phyloP scores from a whole-genome alignment of 1,140 invertebrate species.

The Schlechtendalia chinensis region DNA sequence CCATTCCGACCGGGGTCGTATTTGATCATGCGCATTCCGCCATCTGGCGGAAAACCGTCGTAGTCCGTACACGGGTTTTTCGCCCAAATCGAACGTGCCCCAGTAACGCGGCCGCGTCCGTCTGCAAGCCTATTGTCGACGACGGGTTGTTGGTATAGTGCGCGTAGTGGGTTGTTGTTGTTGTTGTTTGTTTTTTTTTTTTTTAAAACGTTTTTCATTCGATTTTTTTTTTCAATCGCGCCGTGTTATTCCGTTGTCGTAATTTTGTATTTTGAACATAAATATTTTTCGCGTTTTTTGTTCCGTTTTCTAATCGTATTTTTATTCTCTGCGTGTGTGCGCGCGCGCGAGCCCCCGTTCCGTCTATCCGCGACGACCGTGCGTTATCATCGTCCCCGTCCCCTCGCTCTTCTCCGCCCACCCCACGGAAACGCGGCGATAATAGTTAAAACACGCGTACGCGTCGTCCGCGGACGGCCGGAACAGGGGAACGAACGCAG shows the following conservation, averaged over 20 bases:
- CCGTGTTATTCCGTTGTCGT: no score
- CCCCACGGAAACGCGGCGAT: no score
- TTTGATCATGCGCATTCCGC: constrained; percentile 46
- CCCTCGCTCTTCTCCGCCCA: no score
- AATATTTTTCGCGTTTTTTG: background rate
- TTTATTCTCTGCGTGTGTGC: no score
- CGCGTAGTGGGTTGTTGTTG: background rate
- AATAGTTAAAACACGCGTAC: no score
- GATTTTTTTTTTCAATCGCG: no score
- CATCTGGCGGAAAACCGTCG: constrained; percentile 42
- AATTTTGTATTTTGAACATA: background rate
- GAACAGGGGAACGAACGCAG: no score
- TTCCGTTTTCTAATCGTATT: background rate
- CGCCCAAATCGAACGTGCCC: constrained; percentile 49
- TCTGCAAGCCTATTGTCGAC: constrained; percentile 22
- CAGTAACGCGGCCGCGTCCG: constrained; percentile 47
- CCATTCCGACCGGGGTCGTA: constrained; percentile 28
- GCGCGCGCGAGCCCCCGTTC: no score
- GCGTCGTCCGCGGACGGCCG: no score
- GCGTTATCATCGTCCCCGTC: no score
- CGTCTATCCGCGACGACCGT: no score
- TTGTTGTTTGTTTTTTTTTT: constrained; percentile 27
- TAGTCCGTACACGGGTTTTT: constrained; percentile 34
- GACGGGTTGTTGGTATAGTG: background rate
- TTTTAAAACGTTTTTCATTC: no score